A percentile compares a stretch with the other conserved stretches of the same genome.
phyloP scores from a whole-genome alignment of 2,113 vertebrate genomes.

The Ammodytes dubius region DNA sequence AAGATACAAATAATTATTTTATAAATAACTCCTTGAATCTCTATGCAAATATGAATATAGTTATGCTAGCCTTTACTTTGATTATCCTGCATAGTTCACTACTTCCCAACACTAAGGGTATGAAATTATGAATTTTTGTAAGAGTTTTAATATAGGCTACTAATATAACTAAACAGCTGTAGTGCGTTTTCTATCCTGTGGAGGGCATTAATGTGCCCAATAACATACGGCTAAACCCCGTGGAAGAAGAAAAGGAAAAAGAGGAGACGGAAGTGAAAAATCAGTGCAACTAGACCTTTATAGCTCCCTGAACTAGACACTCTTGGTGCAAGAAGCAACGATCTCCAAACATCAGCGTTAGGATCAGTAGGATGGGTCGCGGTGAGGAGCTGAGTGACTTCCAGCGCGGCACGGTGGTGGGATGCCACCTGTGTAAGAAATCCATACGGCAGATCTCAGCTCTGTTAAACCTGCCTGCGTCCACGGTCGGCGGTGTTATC shows the following conservation, averaged over 20 bases:
- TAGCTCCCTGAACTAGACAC: too few relatives aligned
- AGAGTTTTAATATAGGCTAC: too few relatives aligned
- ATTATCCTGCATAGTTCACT: too few relatives aligned
- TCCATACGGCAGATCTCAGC: slow-evolving; percentile 60
- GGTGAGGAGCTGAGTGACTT: slow-evolving; percentile 70
- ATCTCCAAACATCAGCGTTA: background rate
- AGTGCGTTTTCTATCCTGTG: background rate
- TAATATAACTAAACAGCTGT: background rate
- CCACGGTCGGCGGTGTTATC: slow-evolving; percentile 66
- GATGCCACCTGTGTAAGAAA: slow-evolving; percentile 63
- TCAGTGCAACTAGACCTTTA: background rate
- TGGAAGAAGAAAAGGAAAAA: slow-evolving; percentile 25
- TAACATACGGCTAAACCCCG: background rate
- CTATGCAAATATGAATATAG: too few relatives aligned
- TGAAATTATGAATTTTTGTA: too few relatives aligned
- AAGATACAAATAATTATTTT: too few relatives aligned
- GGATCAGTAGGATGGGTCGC: slow-evolving; percentile 56
- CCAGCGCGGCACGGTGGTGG: slow-evolving; percentile 62
- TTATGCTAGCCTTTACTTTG: too few relatives aligned
- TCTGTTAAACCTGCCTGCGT: slow-evolving; percentile 52
- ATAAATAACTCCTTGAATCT: too few relatives aligned
- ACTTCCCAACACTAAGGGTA: too few relatives aligned
- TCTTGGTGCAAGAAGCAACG: background rate
- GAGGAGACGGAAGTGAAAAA: background rate
- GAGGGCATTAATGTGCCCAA: slow-evolving; percentile 10